Evolutionary conservation across 2,888 invertebrate species (phyloP).

Genomic region (Noctua fimbriata): DNA sequence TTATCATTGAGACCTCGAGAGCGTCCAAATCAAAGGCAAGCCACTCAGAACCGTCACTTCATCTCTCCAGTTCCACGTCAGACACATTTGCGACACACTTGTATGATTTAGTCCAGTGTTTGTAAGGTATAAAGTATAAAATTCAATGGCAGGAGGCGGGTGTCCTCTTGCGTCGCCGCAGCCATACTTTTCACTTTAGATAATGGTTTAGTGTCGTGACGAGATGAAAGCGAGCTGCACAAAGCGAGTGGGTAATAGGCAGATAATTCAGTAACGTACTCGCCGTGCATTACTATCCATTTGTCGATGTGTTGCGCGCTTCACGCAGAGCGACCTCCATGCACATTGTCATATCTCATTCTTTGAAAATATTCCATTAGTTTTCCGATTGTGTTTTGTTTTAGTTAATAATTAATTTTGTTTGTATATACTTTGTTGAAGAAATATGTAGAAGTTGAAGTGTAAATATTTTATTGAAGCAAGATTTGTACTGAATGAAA

Average conservation of each 20-base stretch:
- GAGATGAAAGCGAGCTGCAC: slow-evolving; percentile 82
- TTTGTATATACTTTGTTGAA: not conserved
- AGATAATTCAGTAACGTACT: slow-evolving; percentile 85
- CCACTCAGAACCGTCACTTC: slow-evolving; percentile 45
- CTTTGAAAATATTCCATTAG: not conserved
- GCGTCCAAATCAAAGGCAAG: slow-evolving; percentile 56
- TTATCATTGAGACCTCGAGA: slow-evolving; percentile 46
- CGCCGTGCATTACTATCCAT: slow-evolving; percentile 85
- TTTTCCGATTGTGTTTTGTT: not conserved
- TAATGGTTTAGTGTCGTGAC: slow-evolving; percentile 75
- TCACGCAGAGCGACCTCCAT: not conserved
- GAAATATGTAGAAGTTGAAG: not conserved
- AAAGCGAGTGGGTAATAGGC: slow-evolving; percentile 89
- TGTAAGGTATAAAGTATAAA: slow-evolving; percentile 58
- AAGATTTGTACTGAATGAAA: not conserved
- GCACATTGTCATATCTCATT: not conserved
- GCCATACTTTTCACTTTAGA: slow-evolving; percentile 76
- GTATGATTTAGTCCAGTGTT: slow-evolving; percentile 40
- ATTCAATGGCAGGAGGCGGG: slow-evolving; percentile 64
- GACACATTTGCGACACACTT: slow-evolving; percentile 39
- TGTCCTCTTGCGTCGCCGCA: slow-evolving; percentile 59
- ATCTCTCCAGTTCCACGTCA: slow-evolving; percentile 6
- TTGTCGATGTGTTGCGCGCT: slow-evolving; percentile 66
- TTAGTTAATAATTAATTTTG: not conserved
- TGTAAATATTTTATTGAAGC: not conserved